Base-by-base conservation (phyloP, 2,113 vertebrate species). In the Parus major region DNA sequence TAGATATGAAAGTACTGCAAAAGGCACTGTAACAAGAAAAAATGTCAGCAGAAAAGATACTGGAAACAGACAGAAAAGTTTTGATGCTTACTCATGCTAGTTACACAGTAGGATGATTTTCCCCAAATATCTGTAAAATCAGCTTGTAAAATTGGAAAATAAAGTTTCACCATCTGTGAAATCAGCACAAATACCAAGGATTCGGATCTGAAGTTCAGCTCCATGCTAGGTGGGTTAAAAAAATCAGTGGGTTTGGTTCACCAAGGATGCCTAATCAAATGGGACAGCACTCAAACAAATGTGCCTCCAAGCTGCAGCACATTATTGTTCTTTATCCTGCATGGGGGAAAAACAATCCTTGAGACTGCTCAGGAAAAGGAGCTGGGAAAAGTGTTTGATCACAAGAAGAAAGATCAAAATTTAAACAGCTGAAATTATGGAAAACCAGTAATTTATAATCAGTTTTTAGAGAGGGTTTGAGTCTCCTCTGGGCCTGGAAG, bases 201-300 rank as follows among this genome's bases (percentile, higher is more conserved):
- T 39, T 79, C 29, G 56, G 15, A 83, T 18, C 21, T 42, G 64
- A 72, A 76, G 61, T 42, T 66, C 61, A 61, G 33, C 14, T 60
- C 53, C 22, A 7, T 11, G 10, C 10, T 2, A 59, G 39, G 9
- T 19, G 35, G 61, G 33, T 66, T n/a, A 49, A 64, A 52, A 52
- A 78, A 66, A 65, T 10, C 56, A 71, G 41, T 0, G 7, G 18
- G 36, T 42, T 84, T 53, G 52, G 41, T 59, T 90, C 31, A 47
- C 28, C 0, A 0, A 84, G 41, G 57, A 49, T 2, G 1, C 41
- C 29, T 42, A 14, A 50, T 36, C 33, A 56, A 64, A 68, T 1
- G 23, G 42, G 10, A 53, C 29, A 75, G 52, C 24, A 21, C 33
- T 72, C n/a, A 50, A 36, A 72, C 13, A 47, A 55, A 25, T 0